Evolutionary conservation across 1,140 invertebrate genomes (phyloP).

Genomic region (Zaprionus vittiger): DNA sequence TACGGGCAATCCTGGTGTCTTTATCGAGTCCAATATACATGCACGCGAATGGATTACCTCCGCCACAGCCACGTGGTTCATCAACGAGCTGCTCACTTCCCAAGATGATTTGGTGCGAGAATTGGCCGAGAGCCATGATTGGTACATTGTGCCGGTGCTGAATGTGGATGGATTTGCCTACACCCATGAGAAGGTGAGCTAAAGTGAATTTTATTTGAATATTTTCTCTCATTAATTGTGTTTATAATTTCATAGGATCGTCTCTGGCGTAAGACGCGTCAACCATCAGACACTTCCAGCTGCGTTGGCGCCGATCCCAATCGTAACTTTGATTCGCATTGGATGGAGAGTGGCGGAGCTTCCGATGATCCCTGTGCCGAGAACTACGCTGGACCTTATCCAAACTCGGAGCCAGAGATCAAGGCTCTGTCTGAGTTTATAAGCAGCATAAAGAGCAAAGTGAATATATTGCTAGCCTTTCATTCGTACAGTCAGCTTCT

Average conservation of each 20-base stretch:
- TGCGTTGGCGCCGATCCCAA: conserved; percentile 89
- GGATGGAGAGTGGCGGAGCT: conserved; percentile 85
- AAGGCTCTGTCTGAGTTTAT: conserved; percentile 87
- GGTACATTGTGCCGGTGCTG: conserved; percentile 88
- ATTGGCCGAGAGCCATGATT: conserved; percentile 85
- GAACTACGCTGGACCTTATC: conserved; percentile 88
- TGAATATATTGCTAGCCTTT: conserved; percentile 86
- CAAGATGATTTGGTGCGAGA: conserved; percentile 68
- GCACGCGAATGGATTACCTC: conserved; percentile 87
- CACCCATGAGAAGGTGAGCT: conserved; percentile 82
- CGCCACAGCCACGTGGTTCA: conserved; percentile 86
- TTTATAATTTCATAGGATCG: conserved; percentile 72
- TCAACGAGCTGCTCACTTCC: conserved; percentile 85
- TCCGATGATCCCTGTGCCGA: conserved; percentile 86
- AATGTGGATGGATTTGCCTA: conserved; percentile 92
- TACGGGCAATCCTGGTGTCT: conserved; percentile 85
- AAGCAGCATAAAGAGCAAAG: conserved; percentile 80
- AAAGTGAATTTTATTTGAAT: background rate
- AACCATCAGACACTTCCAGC: conserved; percentile 48
- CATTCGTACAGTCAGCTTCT: conserved; percentile 85
- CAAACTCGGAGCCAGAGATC: conserved; percentile 92
- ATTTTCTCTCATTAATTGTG: background rate
- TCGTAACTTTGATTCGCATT: conserved; percentile 89
- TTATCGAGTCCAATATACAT: conserved; percentile 86
- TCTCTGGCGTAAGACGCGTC: conserved; percentile 86